Conservation (phyloP, 2,113 vertebrate species). For the Hipposideros armiger region DNA sequence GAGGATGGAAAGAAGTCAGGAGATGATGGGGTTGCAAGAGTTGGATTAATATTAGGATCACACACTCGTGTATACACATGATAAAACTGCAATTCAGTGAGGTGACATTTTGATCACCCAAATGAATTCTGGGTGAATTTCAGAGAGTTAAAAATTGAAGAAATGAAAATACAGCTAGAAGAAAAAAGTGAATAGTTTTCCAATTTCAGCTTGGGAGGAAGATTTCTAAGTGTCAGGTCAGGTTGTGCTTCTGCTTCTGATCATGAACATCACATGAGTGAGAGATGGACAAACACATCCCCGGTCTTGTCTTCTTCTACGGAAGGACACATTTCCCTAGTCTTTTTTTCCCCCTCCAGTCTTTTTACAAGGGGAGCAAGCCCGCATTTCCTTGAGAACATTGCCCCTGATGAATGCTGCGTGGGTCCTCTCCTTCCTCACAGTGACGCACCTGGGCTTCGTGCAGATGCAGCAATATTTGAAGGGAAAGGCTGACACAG, state of each 20-base stretch:
- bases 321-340: not conserved
- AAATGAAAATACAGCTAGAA: not conserved
- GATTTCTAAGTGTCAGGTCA: not conserved
- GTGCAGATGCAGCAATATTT: not conserved
- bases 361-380: not conserved
- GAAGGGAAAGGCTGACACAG: not conserved
- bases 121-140: not conserved
- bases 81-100: not conserved
- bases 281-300: not conserved
- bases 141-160: not conserved
- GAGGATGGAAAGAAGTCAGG: too few relatives aligned
- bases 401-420: not conserved
- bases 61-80: accelerated
- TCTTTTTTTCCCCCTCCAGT: not conserved
- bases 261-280: not conserved
- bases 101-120: accelerated
- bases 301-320: not conserved
- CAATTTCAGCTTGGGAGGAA: not conserved
- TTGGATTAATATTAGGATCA: not conserved
- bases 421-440: not conserved
- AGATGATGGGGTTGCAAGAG: not conserved
- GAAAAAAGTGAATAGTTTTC: not conserved
- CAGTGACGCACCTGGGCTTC: not conserved
- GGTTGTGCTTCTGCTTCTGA: not conserved
- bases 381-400: not conserved